Conservation (phyloP, 2,797 vertebrate species). For the Saxicola maurus region DNA sequence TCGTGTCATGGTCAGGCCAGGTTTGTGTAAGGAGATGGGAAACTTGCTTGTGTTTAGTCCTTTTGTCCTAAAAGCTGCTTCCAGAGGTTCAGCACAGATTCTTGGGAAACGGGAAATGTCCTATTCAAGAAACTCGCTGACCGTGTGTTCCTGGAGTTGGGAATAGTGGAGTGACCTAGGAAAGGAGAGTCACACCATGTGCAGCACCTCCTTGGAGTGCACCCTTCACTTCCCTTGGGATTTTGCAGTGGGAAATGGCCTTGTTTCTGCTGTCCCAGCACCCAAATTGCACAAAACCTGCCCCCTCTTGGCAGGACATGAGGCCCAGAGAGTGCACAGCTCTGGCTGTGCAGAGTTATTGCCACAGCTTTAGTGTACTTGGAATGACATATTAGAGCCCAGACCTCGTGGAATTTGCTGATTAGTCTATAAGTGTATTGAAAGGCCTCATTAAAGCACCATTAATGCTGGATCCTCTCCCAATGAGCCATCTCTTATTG, state of each 20-base stretch:
- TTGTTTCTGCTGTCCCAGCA: neutral
- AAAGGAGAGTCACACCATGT: neutral
- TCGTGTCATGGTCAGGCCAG: neutral
- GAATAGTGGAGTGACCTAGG: neutral
- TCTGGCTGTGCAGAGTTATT: slow-evolving; percentile 3
- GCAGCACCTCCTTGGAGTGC: neutral
- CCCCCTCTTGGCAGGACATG: neutral
- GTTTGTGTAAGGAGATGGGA: neutral
- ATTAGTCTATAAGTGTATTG: slow-evolving; percentile 48
- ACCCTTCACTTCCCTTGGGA: neutral
- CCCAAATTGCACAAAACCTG: neutral
- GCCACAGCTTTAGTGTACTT: neutral
- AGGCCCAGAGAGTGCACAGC: neutral
- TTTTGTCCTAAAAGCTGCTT: slow-evolving; percentile 14
- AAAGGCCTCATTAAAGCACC: slow-evolving; percentile 59
- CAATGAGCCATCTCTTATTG: slow-evolving; percentile 58
- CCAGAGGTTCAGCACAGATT: neutral
- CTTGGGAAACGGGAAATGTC: neutral
- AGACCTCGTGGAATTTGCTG: slow-evolving; percentile 33
- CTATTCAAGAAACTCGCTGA: neutral
- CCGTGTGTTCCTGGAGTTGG: accelerated
- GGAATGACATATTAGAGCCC: slow-evolving; percentile 29
- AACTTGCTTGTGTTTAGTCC: neutral
- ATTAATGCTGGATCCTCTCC: slow-evolving; percentile 46
- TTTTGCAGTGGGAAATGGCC: neutral